A percentile compares a stretch with the other conserved stretches of the same genome.
Conservation (phyloP, 1,140 invertebrate genomes). For the Diorhabda sublineata region DNA sequence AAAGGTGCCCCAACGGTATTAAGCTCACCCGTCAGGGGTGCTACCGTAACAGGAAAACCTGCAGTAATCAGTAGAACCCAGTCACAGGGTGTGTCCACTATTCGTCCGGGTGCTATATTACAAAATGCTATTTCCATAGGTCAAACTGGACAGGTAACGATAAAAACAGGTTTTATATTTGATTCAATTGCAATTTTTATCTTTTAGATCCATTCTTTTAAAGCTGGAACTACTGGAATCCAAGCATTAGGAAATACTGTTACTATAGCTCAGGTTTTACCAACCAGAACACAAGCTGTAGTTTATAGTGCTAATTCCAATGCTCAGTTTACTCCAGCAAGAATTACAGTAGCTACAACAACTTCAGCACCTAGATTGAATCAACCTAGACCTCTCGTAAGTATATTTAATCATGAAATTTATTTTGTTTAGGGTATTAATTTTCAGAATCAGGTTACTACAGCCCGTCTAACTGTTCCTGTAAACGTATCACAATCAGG, state of each 20-base stretch:
- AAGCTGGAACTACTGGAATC: slow-evolving; percentile 33
- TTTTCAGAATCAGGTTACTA: slow-evolving; percentile 37
- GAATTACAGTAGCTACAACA: slow-evolving; percentile 38
- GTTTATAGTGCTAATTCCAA: slow-evolving; percentile 42
- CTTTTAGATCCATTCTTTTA: slow-evolving; percentile 42
- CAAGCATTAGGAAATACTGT: slow-evolving; percentile 41
- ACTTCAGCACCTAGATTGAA: slow-evolving; percentile 34
- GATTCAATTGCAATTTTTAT: neutral
- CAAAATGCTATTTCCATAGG: slow-evolving; percentile 43
- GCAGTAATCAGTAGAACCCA: slow-evolving; percentile 38
- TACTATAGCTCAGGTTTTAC: slow-evolving; percentile 42
- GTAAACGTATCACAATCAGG: slow-evolving; percentile 33
- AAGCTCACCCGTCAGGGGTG: slow-evolving; percentile 40
- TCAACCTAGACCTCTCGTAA: slow-evolving; percentile 36
- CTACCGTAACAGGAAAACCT: slow-evolving; percentile 40
- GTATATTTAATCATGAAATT: slow-evolving; percentile 12
- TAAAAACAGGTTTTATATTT: slow-evolving; percentile 3
- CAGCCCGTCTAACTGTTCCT: slow-evolving; percentile 40
- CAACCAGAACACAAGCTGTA: slow-evolving; percentile 42
- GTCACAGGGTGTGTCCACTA: slow-evolving; percentile 35
- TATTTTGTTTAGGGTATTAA: slow-evolving; percentile 3
- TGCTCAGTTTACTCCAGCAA: slow-evolving; percentile 38
- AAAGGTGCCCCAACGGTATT: slow-evolving; percentile 41
- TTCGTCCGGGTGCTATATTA: slow-evolving; percentile 40
- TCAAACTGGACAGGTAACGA: slow-evolving; percentile 28